Base-by-base conservation (phyloP, 2,113 vertebrate genomes). In the Eptesicus fuscus region DNA sequence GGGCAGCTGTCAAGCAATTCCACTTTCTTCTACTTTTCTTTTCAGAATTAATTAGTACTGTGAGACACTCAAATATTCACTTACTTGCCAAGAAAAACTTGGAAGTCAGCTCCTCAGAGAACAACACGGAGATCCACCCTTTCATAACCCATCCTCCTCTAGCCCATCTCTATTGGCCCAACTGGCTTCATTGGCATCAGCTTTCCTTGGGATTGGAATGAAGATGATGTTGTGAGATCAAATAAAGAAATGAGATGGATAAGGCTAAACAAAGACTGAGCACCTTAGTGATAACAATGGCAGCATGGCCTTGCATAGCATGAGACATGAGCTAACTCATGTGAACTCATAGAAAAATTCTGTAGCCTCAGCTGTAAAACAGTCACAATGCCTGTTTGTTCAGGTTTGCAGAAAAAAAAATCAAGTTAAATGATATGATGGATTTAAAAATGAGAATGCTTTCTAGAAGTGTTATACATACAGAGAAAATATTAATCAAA, bases 31-130 rank as follows among this genome's bases (percentile, higher is more conserved):
- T 42, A 0, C 83, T 84, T 89, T 96, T 97, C 89, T 96, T 97
- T 96, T 96, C 94, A 96, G 70, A 98, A 97, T 96, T 97, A 98
- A 98, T 98, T 98, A 98, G 82, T 56, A 87, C 92, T 91, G 80
- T 83, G 94, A 90, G 95, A 94, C 59, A n/a, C 80, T 94, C 70
- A 91, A 92, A 95, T 92, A 91, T 7, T 94, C 16, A 47, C 3
- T 49, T 32, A 73, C 59, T 96, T 98, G 97, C 97, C 97, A 97
- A 97, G 93, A 96, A 73, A 88, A 96, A 94, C 83, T 98, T 98
- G 97, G 96, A 98, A 98, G 51, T 59, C 70, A 92, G 70, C 70
- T 96, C 70, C 23, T 82, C 83, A 95, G 37, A 96, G 53, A 65
- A 30, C 89, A 96, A 96, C 3, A 28, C 20, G 91, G 10, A 35